phyloP scores from a whole-genome alignment of 2,113 vertebrate species.

The Myrmecophaga tridactyla region DNA sequence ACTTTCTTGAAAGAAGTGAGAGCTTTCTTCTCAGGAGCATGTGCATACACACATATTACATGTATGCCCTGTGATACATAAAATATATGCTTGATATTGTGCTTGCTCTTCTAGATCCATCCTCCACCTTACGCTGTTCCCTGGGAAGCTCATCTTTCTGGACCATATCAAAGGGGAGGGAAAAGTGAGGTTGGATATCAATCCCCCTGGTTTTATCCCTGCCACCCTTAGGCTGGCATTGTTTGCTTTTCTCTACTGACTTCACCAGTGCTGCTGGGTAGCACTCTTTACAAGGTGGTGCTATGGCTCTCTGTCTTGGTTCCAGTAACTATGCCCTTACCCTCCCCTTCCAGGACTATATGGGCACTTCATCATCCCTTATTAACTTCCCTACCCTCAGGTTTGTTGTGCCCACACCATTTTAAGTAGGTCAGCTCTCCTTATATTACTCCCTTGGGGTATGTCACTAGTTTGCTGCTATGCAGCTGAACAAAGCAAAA shows the following conservation, averaged over 20 bases:
- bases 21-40: background rate
- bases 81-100: background rate
- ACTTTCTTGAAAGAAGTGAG: background rate
- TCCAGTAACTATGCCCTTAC: background rate
- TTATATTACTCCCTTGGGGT: background rate
- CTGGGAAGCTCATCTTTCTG: background rate
- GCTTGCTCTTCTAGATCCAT: background rate
- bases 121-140: background rate
- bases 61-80: background rate
- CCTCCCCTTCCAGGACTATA: background rate
- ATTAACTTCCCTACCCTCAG: background rate
- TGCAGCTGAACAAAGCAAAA: background rate
- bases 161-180: background rate
- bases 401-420: background rate
- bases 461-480: background rate
- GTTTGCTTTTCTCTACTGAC: background rate
- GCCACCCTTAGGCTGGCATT: too few species aligned
- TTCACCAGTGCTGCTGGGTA: background rate
- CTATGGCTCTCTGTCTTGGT: background rate
- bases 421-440: background rate
- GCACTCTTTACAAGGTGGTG: background rate
- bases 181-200: background rate
- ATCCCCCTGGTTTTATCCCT: background rate
- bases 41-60: fast-evolving
- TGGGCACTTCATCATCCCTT: background rate